Conservation (phyloP, 2,113 vertebrate genomes). For the Ailuropoda melanoleuca region DNA sequence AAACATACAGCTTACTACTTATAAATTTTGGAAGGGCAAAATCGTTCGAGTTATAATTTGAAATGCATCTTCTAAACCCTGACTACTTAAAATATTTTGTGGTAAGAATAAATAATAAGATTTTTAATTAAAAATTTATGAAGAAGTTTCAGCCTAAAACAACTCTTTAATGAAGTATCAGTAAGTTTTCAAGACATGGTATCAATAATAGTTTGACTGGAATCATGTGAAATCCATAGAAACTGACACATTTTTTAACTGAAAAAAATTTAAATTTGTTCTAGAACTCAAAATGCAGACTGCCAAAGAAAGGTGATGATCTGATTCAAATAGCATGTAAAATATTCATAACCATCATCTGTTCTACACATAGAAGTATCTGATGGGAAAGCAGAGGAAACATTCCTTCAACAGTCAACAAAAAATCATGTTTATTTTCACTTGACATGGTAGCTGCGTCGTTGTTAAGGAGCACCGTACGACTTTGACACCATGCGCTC, state of each 20-base stretch:
- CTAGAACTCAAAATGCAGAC: conserved; percentile 70
- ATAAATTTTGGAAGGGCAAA: not conserved
- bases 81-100: not conserved
- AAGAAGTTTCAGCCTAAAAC: conserved; percentile 59
- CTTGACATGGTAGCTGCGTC: not conserved
- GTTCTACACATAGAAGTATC: conserved; percentile 59
- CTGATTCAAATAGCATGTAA: conserved; percentile 58
- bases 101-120: not conserved
- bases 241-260: conserved; percentile 49
- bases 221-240: not conserved
- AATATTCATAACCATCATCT: conserved; percentile 59
- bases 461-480: not conserved
- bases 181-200: conserved; percentile 45
- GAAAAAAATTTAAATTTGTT: conserved; percentile 76
- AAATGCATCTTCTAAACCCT: not conserved
- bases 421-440: conserved; percentile 26
- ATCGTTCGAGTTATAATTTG: not conserved
- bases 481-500: not conserved
- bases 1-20: not conserved
- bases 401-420: not conserved
- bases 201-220: conserved; percentile 24
- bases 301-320: conserved; percentile 73
- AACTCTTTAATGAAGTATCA: conserved; percentile 55
- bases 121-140: conserved; percentile 34
- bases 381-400: not conserved